A percentile compares a stretch with the other conserved stretches of the same genome.
Conservation (phyloP, 1,140 invertebrate genomes). For the Nymphalis io region DNA sequence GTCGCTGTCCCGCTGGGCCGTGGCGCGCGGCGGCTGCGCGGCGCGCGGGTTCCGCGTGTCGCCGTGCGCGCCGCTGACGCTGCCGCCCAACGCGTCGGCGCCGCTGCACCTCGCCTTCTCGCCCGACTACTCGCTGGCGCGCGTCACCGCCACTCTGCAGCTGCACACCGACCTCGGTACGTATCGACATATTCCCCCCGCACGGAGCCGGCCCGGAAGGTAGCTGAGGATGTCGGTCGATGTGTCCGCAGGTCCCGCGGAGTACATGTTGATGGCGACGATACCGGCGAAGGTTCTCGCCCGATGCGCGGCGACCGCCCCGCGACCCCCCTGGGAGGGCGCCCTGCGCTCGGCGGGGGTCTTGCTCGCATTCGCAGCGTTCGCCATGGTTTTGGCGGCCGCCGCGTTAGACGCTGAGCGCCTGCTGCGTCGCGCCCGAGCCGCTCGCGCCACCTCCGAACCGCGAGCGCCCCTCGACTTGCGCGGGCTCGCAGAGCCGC, state of each 20-base stretch:
- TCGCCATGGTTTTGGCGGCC: conserved; percentile 51
- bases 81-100: conserved; percentile 90
- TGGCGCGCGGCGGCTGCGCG: conserved; percentile 87
- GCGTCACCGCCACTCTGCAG: conserved; percentile 84
- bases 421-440: conserved; percentile 48
- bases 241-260: conserved; percentile 48
- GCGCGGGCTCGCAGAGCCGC: conserved; percentile 32
- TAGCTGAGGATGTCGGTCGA: not conserved
- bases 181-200: not conserved
- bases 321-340: conserved; percentile 91
- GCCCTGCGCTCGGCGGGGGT: conserved; percentile 46
- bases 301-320: conserved; percentile 84
- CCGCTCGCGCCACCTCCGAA: conserved; percentile 32
- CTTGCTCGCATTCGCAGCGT: conserved; percentile 46
- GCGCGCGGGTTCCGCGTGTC: conserved; percentile 62
- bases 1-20: conserved; percentile 84
- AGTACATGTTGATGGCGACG: conserved; percentile 90
- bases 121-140: conserved; percentile 94
- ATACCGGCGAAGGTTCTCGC: conserved; percentile 89
- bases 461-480: conserved; percentile 50
- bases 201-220: not conserved
- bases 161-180: conserved; percentile 77
- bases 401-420: conserved; percentile 58
- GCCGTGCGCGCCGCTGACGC: conserved; percentile 86
- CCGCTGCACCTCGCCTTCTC: conserved; percentile 96